These are phyloP conservation scores for Rhipidura dahli DNA, from an alignment of 2,113 vertebrate genomes.

Conservation along the genomic window DNA sequence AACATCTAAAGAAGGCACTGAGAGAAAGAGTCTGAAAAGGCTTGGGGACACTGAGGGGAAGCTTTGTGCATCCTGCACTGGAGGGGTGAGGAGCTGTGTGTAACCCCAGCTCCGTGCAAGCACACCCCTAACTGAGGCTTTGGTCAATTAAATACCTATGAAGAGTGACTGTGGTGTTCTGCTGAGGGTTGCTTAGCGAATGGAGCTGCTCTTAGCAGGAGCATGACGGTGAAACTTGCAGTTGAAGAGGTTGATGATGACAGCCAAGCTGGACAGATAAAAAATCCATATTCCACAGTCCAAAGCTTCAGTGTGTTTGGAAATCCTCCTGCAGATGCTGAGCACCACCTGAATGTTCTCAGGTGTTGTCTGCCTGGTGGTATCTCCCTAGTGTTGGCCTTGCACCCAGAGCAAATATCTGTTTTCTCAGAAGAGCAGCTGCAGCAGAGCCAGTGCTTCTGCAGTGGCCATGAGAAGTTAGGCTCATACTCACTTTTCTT, in stretches of 20 bases:
- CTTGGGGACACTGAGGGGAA: not conserved
- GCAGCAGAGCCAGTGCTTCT: not conserved
- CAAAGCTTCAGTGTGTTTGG: not conserved
- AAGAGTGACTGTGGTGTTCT: not conserved
- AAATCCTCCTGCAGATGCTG: not conserved
- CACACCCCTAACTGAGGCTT: not conserved
- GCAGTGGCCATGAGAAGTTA: not conserved
- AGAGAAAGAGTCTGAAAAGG: not conserved
- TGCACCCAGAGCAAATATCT: too few species aligned
- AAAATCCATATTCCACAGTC: not conserved
- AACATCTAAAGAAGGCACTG: not conserved
- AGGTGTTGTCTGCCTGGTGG: not conserved
- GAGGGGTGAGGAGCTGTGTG: not conserved
- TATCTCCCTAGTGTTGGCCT: not conserved
- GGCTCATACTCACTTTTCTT: not conserved
- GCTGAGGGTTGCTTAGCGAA: not conserved
- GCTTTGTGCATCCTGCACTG: not conserved
- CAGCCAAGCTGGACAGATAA: not conserved
- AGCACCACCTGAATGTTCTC: not conserved
- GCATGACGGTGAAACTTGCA: accelerated
- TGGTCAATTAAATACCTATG: accelerated
- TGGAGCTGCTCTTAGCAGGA: accelerated
- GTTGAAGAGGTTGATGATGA: not conserved
- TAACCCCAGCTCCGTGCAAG: not conserved
- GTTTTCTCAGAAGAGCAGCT: not conserved